phyloP scores from a whole-genome alignment of 2,797 vertebrate genomes.

The Danio albolineatus region DNA sequence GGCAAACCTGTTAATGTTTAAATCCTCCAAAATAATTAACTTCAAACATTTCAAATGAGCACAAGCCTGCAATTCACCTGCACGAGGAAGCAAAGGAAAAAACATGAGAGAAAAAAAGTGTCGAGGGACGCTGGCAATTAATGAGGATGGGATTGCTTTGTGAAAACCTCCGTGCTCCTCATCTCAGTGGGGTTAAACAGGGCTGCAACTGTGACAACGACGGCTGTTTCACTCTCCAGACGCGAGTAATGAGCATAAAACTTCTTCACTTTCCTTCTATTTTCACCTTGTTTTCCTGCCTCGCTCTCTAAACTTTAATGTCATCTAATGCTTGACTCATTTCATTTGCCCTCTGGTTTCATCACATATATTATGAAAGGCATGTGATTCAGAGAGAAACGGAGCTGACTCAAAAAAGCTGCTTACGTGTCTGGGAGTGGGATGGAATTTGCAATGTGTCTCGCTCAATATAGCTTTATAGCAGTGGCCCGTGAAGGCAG shows the following conservation, averaged over 20 bases:
- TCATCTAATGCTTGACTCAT: slow-evolving; percentile 77
- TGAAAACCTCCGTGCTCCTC: slow-evolving; percentile 34
- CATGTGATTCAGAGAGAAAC: slow-evolving; percentile 73
- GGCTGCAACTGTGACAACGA: slow-evolving; percentile 26
- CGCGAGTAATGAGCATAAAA: slow-evolving; percentile 3
- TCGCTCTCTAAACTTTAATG: slow-evolving; percentile 41
- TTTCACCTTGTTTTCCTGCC: slow-evolving; percentile 15
- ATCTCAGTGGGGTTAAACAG: slow-evolving; percentile 27
- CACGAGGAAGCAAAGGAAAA: neutral
- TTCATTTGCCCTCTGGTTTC: slow-evolving; percentile 79
- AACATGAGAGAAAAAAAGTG: neutral
- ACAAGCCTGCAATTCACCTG: neutral
- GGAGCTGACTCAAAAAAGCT: slow-evolving; percentile 63
- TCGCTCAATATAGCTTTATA: slow-evolving; percentile 47
- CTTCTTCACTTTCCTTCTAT: slow-evolving; percentile 7
- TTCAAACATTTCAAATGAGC: slow-evolving; percentile 11
- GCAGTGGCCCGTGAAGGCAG: neutral
- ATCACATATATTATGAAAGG: slow-evolving; percentile 80
- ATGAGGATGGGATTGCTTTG: slow-evolving; percentile 41
- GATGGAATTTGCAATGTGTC: slow-evolving; percentile 55
- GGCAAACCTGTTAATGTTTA: slow-evolving; percentile 14
- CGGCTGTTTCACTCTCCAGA: neutral
- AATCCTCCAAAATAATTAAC: slow-evolving; percentile 24
- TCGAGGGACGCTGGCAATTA: slow-evolving; percentile 33
- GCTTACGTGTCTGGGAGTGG: slow-evolving; percentile 57